phyloP scores from a whole-genome alignment of 2,797 vertebrate species.

The Lateolabrax maculatus region DNA sequence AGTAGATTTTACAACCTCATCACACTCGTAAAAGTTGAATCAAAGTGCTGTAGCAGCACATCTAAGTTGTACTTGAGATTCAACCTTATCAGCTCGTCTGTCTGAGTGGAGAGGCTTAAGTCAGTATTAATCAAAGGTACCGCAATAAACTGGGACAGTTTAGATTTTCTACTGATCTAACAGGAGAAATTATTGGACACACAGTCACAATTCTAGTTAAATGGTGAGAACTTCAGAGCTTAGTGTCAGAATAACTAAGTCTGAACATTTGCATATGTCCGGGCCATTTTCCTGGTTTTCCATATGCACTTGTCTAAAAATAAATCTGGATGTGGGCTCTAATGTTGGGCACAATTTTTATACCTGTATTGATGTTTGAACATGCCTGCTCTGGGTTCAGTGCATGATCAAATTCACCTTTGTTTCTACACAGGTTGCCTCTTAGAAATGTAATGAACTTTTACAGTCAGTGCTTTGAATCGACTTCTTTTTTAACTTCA shows the following conservation, averaged over 20 bases:
- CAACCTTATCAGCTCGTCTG: background rate
- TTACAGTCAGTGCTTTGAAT: background rate
- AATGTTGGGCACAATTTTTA: background rate
- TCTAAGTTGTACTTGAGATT: background rate
- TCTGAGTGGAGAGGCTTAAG: background rate
- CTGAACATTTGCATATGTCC: constrained; percentile 10
- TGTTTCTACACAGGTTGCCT: background rate
- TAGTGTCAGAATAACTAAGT: background rate
- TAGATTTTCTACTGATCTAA: constrained; percentile 1
- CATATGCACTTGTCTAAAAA: background rate
- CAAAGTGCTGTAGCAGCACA: background rate
- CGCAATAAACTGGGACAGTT: constrained; percentile 10
- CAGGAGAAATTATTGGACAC: background rate
- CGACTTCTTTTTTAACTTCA: background rate
- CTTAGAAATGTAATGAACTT: background rate
- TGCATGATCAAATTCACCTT: background rate
- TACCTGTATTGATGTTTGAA: background rate
- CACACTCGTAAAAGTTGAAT: background rate
- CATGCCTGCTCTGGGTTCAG: background rate
- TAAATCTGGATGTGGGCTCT: background rate
- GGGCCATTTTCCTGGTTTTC: background rate
- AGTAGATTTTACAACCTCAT: constrained; percentile 1
- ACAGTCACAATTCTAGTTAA: background rate
- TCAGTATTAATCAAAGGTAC: background rate
- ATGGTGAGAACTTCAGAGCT: background rate